Conservation (phyloP, 2,797 vertebrate genomes). For the Leucoraja ocellata region DNA sequence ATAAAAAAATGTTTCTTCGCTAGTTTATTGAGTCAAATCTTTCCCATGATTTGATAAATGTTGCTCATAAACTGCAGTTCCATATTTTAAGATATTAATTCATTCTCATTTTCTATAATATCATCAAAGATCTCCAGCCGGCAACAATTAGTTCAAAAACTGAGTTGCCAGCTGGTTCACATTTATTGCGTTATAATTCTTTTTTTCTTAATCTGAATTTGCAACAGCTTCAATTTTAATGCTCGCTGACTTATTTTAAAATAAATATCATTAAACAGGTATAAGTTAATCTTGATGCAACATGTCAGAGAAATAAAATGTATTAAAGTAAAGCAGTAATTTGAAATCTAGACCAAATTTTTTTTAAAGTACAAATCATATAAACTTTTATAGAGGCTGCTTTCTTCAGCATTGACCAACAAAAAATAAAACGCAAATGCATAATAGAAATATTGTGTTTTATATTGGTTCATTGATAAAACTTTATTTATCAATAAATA, state of each 20-base stretch:
- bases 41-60: conserved; percentile 34
- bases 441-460: too few relatives aligned
- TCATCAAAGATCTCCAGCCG: conserved; percentile 25
- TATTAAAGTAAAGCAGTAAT: background rate
- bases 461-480: too few relatives aligned
- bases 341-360: background rate
- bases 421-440: too few relatives aligned
- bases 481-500: too few relatives aligned
- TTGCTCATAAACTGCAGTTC: conserved; percentile 13
- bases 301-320: background rate
- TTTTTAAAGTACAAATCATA: background rate
- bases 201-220: conserved; percentile 32
- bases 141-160: conserved; percentile 25
- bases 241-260: conserved; percentile 8
- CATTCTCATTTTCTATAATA: conserved; percentile 26
- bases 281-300: background rate
- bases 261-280: conserved; percentile 21
- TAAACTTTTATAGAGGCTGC: background rate
- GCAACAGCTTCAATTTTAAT: conserved; percentile 35
- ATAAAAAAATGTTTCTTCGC: background rate
- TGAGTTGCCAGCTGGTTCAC: conserved; percentile 26
- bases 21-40: background rate
- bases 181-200: conserved; percentile 27
- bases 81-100: conserved; percentile 28
- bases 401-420: too few relatives aligned